Percentiles rank a stretch among this genome's conserved stretches.
Conservation (phyloP, 1,140 invertebrate genomes). For the Acromyrmex echinatior region DNA sequence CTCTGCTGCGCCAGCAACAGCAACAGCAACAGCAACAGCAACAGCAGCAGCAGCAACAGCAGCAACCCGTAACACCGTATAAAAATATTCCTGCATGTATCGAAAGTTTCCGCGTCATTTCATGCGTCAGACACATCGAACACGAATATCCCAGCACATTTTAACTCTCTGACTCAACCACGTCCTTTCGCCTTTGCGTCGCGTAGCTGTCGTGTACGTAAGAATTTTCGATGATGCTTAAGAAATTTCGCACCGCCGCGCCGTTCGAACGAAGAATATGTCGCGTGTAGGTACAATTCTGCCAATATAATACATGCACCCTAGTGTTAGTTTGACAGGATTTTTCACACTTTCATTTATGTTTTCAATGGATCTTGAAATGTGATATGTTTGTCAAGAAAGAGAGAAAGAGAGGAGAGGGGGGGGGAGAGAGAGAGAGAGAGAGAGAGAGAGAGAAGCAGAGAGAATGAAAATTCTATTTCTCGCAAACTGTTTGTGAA, state of each 20-base stretch:
- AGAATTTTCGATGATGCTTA: slow-evolving; percentile 9
- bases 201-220: too few relatives aligned
- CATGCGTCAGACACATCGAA: slow-evolving; percentile 22
- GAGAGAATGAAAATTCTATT: slow-evolving; percentile 36
- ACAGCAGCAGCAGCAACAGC: neutral
- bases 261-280: neutral
- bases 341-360: slow-evolving; percentile 13
- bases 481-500: slow-evolving; percentile 13
- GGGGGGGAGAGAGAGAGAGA: neutral
- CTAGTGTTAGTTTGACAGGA: neutral
- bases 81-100: slow-evolving; percentile 44
- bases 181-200: neutral
- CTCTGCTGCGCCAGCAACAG: neutral
- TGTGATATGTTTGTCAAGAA: neutral
- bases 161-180: slow-evolving; percentile 8
- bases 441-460: too few relatives aligned
- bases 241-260: neutral
- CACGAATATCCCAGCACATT: slow-evolving; percentile 26
- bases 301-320: neutral
- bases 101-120: slow-evolving; percentile 17
- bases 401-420: neutral
- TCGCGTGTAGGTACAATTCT: neutral
- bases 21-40: too few relatives aligned
- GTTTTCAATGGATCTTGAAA: neutral
- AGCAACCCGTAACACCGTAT: neutral